These are phyloP conservation scores for Gymnarchus niloticus DNA, from an alignment of 2,113 vertebrate species.

Conservation along the genomic window DNA sequence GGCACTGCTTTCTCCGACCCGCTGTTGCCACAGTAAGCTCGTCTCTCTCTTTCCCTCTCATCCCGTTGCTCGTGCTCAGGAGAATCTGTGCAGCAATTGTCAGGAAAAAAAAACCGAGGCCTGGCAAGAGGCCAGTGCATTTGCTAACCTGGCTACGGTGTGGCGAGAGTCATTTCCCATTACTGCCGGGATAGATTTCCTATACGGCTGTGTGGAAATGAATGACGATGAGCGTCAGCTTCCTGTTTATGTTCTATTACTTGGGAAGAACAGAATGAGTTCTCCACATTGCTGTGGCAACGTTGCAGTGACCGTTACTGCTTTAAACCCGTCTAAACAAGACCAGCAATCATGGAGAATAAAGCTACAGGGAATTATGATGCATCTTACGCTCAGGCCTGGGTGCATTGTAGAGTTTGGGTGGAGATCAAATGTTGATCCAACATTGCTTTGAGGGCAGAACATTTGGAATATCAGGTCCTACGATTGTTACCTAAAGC, in stretches of 20 bases:
- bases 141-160: constrained; percentile 38
- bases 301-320: not conserved
- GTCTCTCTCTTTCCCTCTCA: not conserved
- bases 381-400: not conserved
- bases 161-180: constrained; percentile 27
- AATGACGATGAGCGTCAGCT: not conserved
- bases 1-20: constrained; percentile 17
- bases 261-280: not conserved
- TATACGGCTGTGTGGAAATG: constrained; percentile 37
- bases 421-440: not conserved
- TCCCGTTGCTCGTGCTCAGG: constrained; percentile 11
- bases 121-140: constrained; percentile 35
- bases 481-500: not conserved
- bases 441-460: not conserved
- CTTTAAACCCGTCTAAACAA: not conserved
- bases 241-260: not conserved
- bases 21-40: too few species aligned
- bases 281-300: not conserved
- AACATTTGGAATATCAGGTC: not conserved
- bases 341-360: not conserved
- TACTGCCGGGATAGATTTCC: constrained; percentile 48
- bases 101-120: constrained; percentile 48
- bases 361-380: not conserved
- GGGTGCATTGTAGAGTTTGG: not conserved
- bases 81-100: not conserved